Percentiles rank a stretch among this genome's conserved stretches.
Conservation (phyloP, 2,113 vertebrate genomes). For the Thamnophis sirtalis region DNA sequence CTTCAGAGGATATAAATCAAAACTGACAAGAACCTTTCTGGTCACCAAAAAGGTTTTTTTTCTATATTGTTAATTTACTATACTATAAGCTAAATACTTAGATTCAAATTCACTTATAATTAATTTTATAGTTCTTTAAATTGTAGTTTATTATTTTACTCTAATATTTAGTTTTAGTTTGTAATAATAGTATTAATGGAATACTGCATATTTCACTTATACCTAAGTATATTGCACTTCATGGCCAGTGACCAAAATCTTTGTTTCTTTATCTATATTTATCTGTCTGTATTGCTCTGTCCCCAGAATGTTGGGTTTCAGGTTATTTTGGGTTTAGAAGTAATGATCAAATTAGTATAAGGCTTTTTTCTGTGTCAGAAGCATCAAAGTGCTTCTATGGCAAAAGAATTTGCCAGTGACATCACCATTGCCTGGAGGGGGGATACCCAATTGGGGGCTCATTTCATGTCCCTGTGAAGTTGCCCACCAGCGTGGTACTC, state of each 20-base stretch:
- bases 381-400: not conserved
- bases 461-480: not conserved
- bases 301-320: not conserved
- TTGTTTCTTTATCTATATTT: not conserved
- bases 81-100: not conserved
- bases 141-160: not conserved
- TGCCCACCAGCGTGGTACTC: not conserved
- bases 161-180: not conserved
- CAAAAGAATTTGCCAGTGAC: not conserved
- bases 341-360: not conserved
- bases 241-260: not conserved
- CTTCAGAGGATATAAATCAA: not conserved
- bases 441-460: too few species aligned
- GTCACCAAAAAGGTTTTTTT: not conserved
- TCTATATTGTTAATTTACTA: not conserved
- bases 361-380: not conserved
- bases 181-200: not conserved
- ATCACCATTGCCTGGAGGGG: not conserved
- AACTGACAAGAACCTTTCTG: not conserved
- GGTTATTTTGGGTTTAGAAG: not conserved
- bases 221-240: not conserved
- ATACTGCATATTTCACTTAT: not conserved
- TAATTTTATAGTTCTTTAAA: not conserved
- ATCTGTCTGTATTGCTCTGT: not conserved
- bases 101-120: not conserved